Conservation (phyloP, 2,888 invertebrate genomes). For the Cephus rjabovi region DNA sequence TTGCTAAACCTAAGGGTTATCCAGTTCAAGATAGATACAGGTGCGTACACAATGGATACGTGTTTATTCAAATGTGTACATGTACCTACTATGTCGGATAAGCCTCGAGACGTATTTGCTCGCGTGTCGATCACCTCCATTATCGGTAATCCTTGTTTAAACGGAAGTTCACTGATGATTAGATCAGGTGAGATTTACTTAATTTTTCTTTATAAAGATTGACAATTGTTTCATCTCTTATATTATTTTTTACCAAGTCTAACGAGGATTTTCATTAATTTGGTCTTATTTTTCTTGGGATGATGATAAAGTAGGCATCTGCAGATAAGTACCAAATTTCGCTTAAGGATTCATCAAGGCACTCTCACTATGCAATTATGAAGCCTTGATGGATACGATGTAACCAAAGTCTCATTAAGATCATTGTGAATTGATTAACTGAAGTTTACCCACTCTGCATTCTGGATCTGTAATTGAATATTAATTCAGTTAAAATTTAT, state of each 20-base stretch:
- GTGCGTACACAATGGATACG: neutral
- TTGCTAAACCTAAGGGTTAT: neutral
- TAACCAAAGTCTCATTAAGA: neutral
- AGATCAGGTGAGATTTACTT: neutral
- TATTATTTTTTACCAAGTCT: neutral
- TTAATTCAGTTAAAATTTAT: neutral
- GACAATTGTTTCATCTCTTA: neutral
- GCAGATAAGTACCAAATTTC: neutral
- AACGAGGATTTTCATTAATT: neutral
- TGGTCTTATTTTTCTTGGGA: neutral
- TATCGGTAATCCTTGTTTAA: conserved; percentile 36
- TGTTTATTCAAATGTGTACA: neutral
- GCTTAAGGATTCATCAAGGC: neutral
- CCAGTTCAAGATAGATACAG: neutral
- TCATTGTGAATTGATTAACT: neutral
- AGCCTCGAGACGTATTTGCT: conserved; percentile 25
- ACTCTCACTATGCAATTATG: neutral
- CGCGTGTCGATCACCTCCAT: conserved; percentile 46
- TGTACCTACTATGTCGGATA: neutral
- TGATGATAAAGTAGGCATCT: neutral
- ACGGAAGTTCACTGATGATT: neutral
- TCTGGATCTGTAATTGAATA: neutral
- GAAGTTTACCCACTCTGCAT: neutral
- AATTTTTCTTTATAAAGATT: neutral
- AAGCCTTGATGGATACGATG: neutral